phyloP scores from a whole-genome alignment of 2,797 vertebrate species.

The Sebastiscus tertius region DNA sequence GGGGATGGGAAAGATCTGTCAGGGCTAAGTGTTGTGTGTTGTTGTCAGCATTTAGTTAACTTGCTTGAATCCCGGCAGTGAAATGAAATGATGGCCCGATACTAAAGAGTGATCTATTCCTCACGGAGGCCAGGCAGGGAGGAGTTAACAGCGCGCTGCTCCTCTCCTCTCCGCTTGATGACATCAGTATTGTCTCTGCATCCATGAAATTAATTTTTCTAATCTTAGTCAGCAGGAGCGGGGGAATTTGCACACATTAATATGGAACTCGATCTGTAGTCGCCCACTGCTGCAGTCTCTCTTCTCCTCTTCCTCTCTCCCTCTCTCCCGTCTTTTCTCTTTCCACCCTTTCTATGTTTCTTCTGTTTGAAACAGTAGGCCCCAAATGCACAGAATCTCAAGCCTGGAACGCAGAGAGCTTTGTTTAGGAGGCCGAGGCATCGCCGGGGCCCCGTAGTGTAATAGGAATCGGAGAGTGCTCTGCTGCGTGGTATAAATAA shows the following conservation, averaged over 20 bases:
- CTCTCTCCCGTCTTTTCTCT: conserved; percentile 38
- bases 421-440: conserved; percentile 64
- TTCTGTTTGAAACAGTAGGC: conserved; percentile 45
- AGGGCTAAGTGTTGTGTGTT: not conserved
- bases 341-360: conserved; percentile 25
- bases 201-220: conserved; percentile 88
- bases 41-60: conserved; percentile 30
- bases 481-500: conserved; percentile 66
- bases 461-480: conserved; percentile 50
- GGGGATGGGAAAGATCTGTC: conserved; percentile 12
- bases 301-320: conserved; percentile 23
- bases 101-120: conserved; percentile 48
- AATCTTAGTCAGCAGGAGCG: conserved; percentile 86
- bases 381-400: conserved; percentile 45
- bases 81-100: conserved; percentile 47
- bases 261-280: conserved; percentile 78
- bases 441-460: conserved; percentile 37
- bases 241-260: conserved; percentile 86
- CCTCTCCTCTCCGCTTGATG: conserved; percentile 80
- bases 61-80: conserved; percentile 20
- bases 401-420: conserved; percentile 49
- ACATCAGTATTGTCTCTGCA: conserved; percentile 86
- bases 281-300: conserved; percentile 76
- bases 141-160: conserved; percentile 71
- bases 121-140: conserved; percentile 58